Evolutionary conservation across 2,113 vertebrate species (phyloP), one percentile per base, ranked within the genome.

Genomic region (Coptodon rendalli): DNA sequence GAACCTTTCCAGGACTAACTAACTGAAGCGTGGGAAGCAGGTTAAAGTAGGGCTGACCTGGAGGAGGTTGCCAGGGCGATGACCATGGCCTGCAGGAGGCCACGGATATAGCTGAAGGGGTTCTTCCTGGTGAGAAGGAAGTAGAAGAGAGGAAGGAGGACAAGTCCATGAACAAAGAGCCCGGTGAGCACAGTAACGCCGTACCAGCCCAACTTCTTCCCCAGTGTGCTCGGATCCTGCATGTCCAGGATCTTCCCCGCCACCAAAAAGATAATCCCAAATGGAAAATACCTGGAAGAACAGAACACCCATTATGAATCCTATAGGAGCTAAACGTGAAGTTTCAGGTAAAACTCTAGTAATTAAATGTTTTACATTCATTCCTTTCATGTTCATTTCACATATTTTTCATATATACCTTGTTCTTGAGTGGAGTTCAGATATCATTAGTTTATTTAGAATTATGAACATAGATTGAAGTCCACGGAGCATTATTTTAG

Each of bases 231-330:
- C 0, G 97, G 97, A 34, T 98, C 97, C 54, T 97, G 97, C 97
- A 98, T 98, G 92, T 98, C 97, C 95, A 98, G 84, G 90, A 98
- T 97, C 95, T 98, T 98, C 1, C 97, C 97, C 3, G 97, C 97
- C 6, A 98, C 97, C 83, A 98, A 96, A 89, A 98, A 98, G 59
- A 98, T 94, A 45, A 98, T 98, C 19, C 97, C 98, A 4, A 98
- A 98, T 4, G 98, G 98, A 80, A 98, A 98, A 89, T 98, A 98
- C 97, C 98, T 98, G 92, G 31, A 54, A 11, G 9, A 78, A 80
- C 34, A 57, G 16, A 54, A 56, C 40, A 52, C 0, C 22, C 9
- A 7, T 29, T 14, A 19, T 27, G 22, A 78, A 0, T n/a, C 27
- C 0, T 78, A 8, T 0, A 78, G 6, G 27, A 31, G 71, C 24